A percentile compares a stretch with the other conserved stretches of the same genome.
Evolutionary conservation across 2,113 vertebrate species (phyloP).

Genomic region (Prochilodus magdalenae): DNA sequence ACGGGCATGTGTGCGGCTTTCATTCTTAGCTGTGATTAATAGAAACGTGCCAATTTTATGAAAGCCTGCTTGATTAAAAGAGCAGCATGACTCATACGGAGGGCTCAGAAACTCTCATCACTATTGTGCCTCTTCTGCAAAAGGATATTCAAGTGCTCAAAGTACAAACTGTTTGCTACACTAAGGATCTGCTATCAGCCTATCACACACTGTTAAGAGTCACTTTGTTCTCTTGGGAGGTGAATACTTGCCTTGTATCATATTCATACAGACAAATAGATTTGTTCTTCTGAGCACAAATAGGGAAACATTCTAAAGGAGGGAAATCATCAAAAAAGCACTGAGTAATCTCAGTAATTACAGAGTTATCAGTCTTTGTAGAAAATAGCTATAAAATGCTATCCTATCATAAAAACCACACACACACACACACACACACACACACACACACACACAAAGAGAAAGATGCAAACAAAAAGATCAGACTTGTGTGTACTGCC

Average conservation of each 20-base stretch:
- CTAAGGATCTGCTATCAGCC: neutral
- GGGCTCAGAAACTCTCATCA: neutral
- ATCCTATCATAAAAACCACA: constrained; percentile 9
- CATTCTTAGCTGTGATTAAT: constrained; percentile 31
- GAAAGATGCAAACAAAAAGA: neutral
- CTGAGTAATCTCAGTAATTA: neutral
- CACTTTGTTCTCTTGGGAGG: constrained; percentile 8
- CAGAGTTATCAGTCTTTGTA: neutral
- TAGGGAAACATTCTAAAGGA: neutral
- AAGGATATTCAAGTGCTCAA: neutral
- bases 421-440: constrained; percentile 36
- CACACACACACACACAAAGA: constrained; percentile 26
- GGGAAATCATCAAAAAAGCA: neutral
- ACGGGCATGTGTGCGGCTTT: neutral
- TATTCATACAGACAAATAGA: constrained; percentile 5
- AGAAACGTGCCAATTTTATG: constrained; percentile 14
- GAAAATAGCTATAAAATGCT: neutral
- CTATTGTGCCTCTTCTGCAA: neutral
- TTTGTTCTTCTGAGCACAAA: neutral
- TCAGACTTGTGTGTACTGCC: neutral
- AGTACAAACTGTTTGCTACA: constrained; percentile 8
- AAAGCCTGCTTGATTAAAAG: constrained; percentile 36
- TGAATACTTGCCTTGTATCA: constrained; percentile 1
- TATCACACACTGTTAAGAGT: neutral
- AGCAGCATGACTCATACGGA: constrained; percentile 20